Evolutionary conservation across 1,140 invertebrate genomes (phyloP).

Genomic region (Battus philenor): DNA sequence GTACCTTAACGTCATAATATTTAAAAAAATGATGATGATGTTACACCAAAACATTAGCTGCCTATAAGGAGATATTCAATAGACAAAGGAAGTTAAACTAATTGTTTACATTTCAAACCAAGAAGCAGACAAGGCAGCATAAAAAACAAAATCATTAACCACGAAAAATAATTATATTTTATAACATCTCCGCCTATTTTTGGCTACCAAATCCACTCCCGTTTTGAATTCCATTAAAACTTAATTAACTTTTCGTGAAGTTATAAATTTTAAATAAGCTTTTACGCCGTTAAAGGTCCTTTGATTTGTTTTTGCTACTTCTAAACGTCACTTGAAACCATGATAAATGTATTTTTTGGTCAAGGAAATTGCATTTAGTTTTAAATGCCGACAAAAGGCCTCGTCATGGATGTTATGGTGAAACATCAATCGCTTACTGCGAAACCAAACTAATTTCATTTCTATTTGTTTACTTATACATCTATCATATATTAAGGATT

Average conservation of each 20-base stretch:
- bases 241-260: constrained; percentile 71
- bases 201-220: constrained; percentile 71
- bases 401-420: constrained; percentile 33
- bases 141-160: constrained; percentile 59
- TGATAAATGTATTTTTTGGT: constrained; percentile 67
- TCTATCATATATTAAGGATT: background rate
- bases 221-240: constrained; percentile 73
- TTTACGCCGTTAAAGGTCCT: constrained; percentile 48
- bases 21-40: too few species aligned
- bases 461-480: constrained; percentile 5
- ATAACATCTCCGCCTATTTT: constrained; percentile 72
- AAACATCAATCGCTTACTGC: constrained; percentile 3
- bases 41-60: too few species aligned
- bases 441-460: constrained; percentile 13
- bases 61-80: too few species aligned
- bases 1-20: too few species aligned
- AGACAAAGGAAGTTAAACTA: constrained; percentile 24
- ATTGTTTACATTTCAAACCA: constrained; percentile 54
- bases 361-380: constrained; percentile 49
- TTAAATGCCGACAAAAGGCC: constrained; percentile 51
- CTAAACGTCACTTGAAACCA: constrained; percentile 63
- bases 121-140: constrained; percentile 30
- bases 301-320: constrained; percentile 72
- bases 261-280: constrained; percentile 66
- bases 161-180: constrained; percentile 70